These are phyloP conservation scores for Pollimyrus isidori DNA, from an alignment of 2,113 vertebrate genomes.

Conservation along the genomic window DNA sequence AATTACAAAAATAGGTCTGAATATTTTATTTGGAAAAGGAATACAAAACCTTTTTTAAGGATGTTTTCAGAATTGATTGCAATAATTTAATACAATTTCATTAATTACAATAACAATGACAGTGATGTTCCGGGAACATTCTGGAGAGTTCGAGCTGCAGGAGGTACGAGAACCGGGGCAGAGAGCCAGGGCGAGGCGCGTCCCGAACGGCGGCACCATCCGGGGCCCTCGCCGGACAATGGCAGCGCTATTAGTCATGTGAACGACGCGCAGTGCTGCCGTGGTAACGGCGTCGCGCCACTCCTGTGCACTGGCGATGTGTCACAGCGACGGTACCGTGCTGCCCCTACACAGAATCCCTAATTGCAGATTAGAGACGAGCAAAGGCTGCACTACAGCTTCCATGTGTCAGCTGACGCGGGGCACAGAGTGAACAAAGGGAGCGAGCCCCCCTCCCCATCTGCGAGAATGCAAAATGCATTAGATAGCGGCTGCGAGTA, in stretches of 20 bases:
- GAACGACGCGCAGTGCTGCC: constrained; percentile 17
- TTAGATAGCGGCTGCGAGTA: constrained; percentile 48
- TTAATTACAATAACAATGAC: neutral
- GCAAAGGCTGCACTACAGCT: constrained; percentile 42
- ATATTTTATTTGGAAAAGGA: neutral
- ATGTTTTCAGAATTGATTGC: neutral
- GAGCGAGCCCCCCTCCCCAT: constrained; percentile 22
- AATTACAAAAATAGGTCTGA: neutral
- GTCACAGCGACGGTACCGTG: neutral
- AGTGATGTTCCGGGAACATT: neutral
- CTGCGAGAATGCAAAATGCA: constrained; percentile 47
- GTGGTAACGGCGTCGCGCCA: constrained; percentile 25
- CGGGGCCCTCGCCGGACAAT: neutral
- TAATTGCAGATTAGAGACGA: constrained; percentile 50
- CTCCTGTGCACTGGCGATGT: constrained; percentile 12
- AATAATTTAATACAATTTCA: too few species aligned
- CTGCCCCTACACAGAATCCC: constrained; percentile 41
- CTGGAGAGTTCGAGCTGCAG: neutral
- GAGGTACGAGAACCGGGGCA: neutral
- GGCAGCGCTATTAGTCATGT: constrained; percentile 18
- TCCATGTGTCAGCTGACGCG: constrained; percentile 47
- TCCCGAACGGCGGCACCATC: neutral
- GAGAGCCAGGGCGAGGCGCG: neutral
- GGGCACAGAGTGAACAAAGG: constrained; percentile 39
- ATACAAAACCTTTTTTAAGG: neutral